phyloP scores from a whole-genome alignment of 2,888 invertebrate genomes.

The Apodemia zela region DNA sequence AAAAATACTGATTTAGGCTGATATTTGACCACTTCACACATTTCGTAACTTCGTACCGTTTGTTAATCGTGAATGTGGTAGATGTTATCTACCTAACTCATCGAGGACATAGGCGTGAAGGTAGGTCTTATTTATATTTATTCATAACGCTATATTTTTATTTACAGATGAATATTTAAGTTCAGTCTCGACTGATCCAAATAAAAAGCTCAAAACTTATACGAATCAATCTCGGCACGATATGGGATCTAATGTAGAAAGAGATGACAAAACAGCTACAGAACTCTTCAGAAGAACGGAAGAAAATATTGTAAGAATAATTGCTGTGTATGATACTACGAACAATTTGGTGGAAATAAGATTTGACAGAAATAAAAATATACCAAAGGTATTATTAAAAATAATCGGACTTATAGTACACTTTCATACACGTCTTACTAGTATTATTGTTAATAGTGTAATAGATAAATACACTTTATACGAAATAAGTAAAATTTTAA shows the following conservation, averaged over 20 bases:
- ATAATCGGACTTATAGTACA: conserved; percentile 43
- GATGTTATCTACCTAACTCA: not conserved
- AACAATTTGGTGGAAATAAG: conserved; percentile 44
- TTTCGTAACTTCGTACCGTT: no score
- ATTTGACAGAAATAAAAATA: conserved; percentile 39
- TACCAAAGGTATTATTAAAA: conserved; percentile 46
- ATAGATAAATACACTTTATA: conserved; percentile 39
- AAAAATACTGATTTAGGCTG: no score
- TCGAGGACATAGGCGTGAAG: not conserved
- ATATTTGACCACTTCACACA: no score
- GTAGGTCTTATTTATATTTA: not conserved
- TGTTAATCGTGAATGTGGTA: not conserved
- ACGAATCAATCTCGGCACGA: not conserved
- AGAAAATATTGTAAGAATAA: conserved; percentile 31
- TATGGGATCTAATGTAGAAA: not conserved
- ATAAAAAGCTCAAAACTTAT: not conserved
- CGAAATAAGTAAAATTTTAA: conserved; percentile 46
- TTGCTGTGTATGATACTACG: conserved; percentile 38
- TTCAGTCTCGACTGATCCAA: conserved; percentile 3
- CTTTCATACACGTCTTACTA: conserved; percentile 40
- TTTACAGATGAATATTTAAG: not conserved
- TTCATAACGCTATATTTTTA: not conserved
- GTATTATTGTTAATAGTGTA: conserved; percentile 43
- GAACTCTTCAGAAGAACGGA: not conserved
- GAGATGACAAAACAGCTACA: not conserved